Evolutionary conservation across 2,888 invertebrate species (phyloP).

Genomic region (Agonopterix arenella): DNA sequence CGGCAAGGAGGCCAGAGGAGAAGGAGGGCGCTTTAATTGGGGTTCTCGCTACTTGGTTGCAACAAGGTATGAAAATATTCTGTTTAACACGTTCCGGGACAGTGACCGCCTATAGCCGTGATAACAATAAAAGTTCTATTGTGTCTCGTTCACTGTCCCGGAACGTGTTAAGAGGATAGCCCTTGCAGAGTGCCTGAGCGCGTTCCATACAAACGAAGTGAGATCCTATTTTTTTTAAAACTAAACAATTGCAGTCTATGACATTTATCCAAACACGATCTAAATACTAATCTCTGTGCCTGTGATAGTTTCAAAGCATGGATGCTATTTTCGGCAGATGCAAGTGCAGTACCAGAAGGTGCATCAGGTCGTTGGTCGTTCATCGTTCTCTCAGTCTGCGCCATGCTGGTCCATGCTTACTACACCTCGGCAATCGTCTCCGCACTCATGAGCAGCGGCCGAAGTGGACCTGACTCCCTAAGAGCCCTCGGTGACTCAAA

Average conservation of each 20-base stretch:
- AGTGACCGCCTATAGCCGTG: too few species aligned
- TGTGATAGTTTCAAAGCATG: too few species aligned
- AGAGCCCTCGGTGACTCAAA: slow-evolving; percentile 48
- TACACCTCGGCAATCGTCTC: slow-evolving; percentile 65
- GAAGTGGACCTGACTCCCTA: slow-evolving; percentile 42
- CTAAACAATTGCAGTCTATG: too few species aligned
- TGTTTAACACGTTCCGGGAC: too few species aligned
- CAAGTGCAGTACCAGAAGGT: slow-evolving; percentile 51
- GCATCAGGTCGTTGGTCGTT: slow-evolving; percentile 53
- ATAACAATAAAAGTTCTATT: too few species aligned
- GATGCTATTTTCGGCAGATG: slow-evolving; percentile 29
- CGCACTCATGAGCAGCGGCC: slow-evolving; percentile 51
- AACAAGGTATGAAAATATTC: slow-evolving; percentile 41
- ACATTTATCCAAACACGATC: too few species aligned
- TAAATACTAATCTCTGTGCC: too few species aligned
- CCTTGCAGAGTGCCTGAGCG: too few species aligned
- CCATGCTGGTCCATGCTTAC: slow-evolving; percentile 62
- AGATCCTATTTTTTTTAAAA: too few species aligned
- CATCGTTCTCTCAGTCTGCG: slow-evolving; percentile 45
- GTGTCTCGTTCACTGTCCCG: too few species aligned
- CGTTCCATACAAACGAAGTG: too few species aligned
- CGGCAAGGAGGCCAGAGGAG: slow-evolving; percentile 36
- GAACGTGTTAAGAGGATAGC: too few species aligned
- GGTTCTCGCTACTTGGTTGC: slow-evolving; percentile 53
- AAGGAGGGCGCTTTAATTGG: slow-evolving; percentile 47